Conservation (phyloP, 2,797 vertebrate genomes). For the Linurgus olivaceus region DNA sequence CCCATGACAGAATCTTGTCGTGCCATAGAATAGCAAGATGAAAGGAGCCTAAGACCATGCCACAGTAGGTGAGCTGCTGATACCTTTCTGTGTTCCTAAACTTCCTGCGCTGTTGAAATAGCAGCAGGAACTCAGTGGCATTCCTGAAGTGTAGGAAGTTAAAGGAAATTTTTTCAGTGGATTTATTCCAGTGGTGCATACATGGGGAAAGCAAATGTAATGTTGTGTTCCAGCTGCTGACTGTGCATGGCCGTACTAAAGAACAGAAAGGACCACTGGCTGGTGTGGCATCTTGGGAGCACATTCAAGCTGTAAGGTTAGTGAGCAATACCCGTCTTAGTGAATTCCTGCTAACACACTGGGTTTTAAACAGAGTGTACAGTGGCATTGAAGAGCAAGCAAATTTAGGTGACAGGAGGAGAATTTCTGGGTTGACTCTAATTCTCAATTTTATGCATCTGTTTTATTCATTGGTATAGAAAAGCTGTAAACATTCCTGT, state of each 20-base stretch:
- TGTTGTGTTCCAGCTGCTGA: slow-evolving; percentile 82
- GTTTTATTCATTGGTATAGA: slow-evolving; percentile 67
- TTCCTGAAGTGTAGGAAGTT: neutral
- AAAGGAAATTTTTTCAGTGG: neutral
- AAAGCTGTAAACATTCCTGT: slow-evolving; percentile 91
- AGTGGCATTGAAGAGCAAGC: neutral
- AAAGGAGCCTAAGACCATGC: neutral
- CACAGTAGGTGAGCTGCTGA: neutral
- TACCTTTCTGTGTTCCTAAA: neutral
- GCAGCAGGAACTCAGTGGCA: neutral
- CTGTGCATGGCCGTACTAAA: slow-evolving; percentile 94
- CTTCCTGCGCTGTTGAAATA: neutral
- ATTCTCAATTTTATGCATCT: neutral
- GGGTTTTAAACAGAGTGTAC: neutral
- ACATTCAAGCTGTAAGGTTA: slow-evolving; percentile 92
- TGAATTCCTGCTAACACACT: neutral
- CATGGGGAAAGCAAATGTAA: neutral
- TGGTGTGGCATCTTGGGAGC: slow-evolving; percentile 91
- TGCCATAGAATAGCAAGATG: neutral
- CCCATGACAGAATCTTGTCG: neutral
- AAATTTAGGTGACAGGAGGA: neutral
- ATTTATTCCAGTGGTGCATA: neutral
- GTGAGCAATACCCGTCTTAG: neutral
- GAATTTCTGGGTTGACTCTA: neutral
- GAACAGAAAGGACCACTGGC: slow-evolving; percentile 93